Conservation (phyloP, 1,140 invertebrate genomes). For the Eufriesea mexicana region DNA sequence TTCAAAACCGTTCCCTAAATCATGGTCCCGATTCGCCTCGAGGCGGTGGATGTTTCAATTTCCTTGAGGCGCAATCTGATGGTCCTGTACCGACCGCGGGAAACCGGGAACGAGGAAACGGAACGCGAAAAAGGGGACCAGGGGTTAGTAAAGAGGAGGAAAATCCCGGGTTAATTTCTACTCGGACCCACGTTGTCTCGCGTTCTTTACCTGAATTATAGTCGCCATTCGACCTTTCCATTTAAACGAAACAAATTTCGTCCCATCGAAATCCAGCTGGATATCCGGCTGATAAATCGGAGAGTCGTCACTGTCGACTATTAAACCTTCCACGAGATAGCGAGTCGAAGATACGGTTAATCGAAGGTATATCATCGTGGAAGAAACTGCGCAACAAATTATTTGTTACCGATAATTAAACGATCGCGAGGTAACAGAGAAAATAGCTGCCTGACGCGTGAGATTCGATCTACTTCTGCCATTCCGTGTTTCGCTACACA, state of each 20-base stretch:
- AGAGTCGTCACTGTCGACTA: neutral
- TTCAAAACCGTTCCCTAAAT: slow-evolving; percentile 80
- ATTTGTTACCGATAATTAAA: too few species aligned
- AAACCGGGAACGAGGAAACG: slow-evolving; percentile 48
- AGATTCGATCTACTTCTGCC: too few species aligned
- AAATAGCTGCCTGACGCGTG: too few species aligned
- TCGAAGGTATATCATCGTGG: too few species aligned
- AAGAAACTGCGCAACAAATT: too few species aligned
- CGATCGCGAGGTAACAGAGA: too few species aligned
- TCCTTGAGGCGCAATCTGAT: slow-evolving; percentile 81
- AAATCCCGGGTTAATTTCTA: slow-evolving; percentile 62
- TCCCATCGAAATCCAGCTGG: neutral
- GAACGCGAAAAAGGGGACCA: slow-evolving; percentile 34
- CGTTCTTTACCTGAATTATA: neutral
- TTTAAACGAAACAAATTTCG: neutral
- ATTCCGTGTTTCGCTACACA: too few species aligned
- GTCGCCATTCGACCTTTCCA: too few species aligned
- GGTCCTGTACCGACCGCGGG: slow-evolving; percentile 65
- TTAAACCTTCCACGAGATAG: too few species aligned
- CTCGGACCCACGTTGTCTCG: neutral
- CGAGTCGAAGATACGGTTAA: too few species aligned
- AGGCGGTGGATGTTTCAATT: slow-evolving; percentile 82
- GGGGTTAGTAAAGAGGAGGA: slow-evolving; percentile 13
- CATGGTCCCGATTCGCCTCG: slow-evolving; percentile 75
- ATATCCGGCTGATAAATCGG: neutral